Conservation (phyloP, 2,113 vertebrate species). For the Erythrocebus patas region DNA sequence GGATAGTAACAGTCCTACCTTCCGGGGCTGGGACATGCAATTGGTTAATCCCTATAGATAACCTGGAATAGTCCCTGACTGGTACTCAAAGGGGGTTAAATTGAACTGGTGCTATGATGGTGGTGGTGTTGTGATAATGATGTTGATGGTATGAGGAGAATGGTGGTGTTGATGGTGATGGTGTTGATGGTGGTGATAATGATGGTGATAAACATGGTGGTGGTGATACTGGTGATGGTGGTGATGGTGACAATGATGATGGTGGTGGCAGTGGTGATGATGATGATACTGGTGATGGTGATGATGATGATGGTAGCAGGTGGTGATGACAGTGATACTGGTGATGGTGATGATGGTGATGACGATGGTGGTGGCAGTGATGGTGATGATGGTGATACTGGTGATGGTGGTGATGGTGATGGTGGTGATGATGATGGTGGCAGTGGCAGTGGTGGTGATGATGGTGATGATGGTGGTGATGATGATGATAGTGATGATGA, state of each 20-base stretch:
- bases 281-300: fast-evolving
- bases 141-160: too few species aligned
- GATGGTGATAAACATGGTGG: fast-evolving
- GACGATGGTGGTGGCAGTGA: fast-evolving
- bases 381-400: fast-evolving
- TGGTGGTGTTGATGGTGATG: fast-evolving
- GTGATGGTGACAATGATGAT: fast-evolving
- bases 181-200: fast-evolving
- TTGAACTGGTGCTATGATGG: too few species aligned
- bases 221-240: fast-evolving
- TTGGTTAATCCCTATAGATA: fast-evolving
- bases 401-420: fast-evolving
- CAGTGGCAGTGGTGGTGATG: too few species aligned
- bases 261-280: fast-evolving
- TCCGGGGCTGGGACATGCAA: fast-evolving
- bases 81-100: fast-evolving
- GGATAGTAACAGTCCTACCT: not conserved
- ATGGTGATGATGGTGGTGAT: fast-evolving
- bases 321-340: fast-evolving
- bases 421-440: fast-evolving
- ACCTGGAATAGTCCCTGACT: too few species aligned
- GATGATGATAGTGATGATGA: fast-evolving
- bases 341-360: fast-evolving
- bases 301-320: fast-evolving
- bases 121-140: fast-evolving